phyloP scores from a whole-genome alignment of 2,797 vertebrate species.

The Garrulus glandarius region DNA sequence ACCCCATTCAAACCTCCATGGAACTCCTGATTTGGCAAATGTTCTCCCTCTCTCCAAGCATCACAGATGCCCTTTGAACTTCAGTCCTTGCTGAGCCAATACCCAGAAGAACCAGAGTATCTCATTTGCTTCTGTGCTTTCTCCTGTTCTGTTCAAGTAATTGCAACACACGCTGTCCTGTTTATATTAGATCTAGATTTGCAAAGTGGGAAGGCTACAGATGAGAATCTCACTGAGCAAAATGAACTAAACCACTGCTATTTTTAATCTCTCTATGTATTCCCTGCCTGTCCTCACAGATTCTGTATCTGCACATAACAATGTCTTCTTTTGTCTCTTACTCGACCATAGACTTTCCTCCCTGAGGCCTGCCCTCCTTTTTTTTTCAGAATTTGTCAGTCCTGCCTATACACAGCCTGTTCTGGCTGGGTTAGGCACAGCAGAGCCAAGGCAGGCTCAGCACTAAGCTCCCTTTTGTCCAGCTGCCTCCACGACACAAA shows the following conservation, averaged over 20 bases:
- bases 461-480: conserved; percentile 34
- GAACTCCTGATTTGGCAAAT: background rate
- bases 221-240: background rate
- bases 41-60: background rate
- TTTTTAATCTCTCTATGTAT: background rate
- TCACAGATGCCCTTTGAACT: background rate
- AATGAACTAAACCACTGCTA: background rate
- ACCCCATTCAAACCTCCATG: background rate
- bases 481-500: conserved; percentile 15
- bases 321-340: background rate
- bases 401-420: background rate
- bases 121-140: background rate
- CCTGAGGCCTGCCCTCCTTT: background rate
- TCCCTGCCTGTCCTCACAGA: background rate
- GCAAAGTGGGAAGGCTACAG: background rate
- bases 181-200: background rate
- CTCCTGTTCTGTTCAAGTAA: background rate
- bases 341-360: background rate
- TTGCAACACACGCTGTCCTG: background rate
- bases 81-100: background rate
- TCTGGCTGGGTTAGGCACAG: background rate
- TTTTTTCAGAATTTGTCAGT: background rate
- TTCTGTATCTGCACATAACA: background rate
- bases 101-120: background rate
- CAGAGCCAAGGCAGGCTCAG: background rate